phyloP scores from a whole-genome alignment of 2,797 vertebrate genomes.

The Hybognathus amarus region DNA sequence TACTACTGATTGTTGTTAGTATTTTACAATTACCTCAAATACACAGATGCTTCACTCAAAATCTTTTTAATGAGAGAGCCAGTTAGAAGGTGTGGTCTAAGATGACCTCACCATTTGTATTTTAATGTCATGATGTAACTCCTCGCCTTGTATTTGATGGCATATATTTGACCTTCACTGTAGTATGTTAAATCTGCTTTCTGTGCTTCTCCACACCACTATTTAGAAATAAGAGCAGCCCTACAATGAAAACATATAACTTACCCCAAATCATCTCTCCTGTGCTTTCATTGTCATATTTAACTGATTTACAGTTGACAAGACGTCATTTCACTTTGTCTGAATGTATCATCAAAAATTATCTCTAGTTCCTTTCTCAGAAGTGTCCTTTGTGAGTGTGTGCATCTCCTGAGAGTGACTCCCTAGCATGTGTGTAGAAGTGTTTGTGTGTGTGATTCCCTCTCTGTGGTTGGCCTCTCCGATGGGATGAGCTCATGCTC shows the following conservation, averaged over 20 bases:
- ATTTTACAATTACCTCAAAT: background rate
- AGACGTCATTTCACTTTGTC: background rate
- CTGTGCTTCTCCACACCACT: background rate
- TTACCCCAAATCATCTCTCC: background rate
- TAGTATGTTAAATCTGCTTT: background rate
- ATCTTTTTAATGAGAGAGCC: background rate
- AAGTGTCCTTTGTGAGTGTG: background rate
- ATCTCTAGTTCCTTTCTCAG: background rate
- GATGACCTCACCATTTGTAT: slow-evolving; percentile 1
- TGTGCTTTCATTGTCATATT: background rate
- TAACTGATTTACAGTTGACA: background rate
- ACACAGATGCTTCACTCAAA: background rate
- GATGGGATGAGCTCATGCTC: slow-evolving; percentile 56
- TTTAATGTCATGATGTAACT: background rate
- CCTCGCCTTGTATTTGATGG: background rate
- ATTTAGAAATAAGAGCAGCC: background rate
- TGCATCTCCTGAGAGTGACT: slow-evolving; percentile 11
- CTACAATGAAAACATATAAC: background rate
- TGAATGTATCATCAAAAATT: background rate
- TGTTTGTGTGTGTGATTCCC: slow-evolving; percentile 15
- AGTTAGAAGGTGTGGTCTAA: background rate
- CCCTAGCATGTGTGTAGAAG: slow-evolving; percentile 19
- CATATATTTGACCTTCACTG: background rate
- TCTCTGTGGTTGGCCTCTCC: slow-evolving; percentile 42
- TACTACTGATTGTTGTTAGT: background rate